Conservation (phyloP, 2,113 vertebrate species). For the Corynorhinus townsendii region DNA sequence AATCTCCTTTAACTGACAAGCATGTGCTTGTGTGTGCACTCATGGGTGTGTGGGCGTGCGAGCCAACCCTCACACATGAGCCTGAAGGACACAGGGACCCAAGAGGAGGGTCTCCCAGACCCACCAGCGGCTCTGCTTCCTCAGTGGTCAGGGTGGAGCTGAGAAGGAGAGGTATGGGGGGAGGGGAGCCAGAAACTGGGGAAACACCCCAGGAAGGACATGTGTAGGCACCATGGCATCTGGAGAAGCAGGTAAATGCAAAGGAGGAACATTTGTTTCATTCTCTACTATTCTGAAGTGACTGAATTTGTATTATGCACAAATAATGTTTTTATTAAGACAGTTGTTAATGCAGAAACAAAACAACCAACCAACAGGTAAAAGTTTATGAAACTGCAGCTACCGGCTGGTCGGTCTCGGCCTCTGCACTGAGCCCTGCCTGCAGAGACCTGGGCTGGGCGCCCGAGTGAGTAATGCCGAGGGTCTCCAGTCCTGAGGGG, state of each 20-base stretch:
- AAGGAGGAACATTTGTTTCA: not conserved
- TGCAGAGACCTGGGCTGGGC: not conserved
- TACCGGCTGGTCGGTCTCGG: too few relatives aligned
- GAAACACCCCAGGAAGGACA: not conserved
- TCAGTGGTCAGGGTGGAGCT: not conserved
- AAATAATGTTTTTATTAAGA: not conserved
- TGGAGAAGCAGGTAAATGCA: not conserved
- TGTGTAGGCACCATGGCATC: not conserved
- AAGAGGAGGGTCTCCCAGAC: not conserved
- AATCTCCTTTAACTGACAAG: not conserved
- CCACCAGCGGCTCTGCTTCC: not conserved
- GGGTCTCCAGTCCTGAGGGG: not conserved
- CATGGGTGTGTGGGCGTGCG: accelerated
- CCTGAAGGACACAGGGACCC: not conserved
- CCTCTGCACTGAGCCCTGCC: not conserved
- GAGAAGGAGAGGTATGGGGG: not conserved
- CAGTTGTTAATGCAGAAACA: not conserved
- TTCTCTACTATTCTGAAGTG: not conserved
- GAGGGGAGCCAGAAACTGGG: not conserved
- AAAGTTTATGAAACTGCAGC: not conserved
- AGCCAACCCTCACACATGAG: accelerated
- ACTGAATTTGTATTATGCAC: not conserved
- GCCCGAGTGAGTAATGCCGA: not conserved
- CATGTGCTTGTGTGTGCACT: accelerated
- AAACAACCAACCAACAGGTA: not conserved